Conservation (phyloP, 1,140 invertebrate species). For the Scylla paramamosain region DNA sequence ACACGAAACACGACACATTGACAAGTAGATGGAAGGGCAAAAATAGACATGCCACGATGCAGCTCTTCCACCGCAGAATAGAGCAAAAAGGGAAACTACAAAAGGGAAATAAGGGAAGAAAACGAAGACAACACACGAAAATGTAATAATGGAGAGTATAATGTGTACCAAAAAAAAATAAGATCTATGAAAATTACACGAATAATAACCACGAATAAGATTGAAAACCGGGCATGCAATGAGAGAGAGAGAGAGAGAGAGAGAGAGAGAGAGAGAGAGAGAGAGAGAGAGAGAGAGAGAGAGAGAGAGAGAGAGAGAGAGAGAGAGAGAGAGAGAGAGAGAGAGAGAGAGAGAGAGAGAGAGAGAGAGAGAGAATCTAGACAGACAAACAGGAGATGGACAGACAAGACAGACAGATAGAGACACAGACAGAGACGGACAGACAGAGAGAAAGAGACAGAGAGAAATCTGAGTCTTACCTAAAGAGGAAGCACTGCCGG, state of each 20-base stretch:
- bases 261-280: neutral
- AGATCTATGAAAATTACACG: neutral
- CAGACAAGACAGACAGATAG: neutral
- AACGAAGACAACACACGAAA: too few species aligned
- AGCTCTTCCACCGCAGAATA: too few species aligned
- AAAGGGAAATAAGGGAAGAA: too few species aligned
- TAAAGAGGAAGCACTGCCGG: slow-evolving; percentile 92
- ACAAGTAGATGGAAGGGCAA: too few species aligned
- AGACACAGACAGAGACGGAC: slow-evolving; percentile 58
- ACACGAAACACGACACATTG: too few species aligned
- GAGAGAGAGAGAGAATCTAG: neutral
- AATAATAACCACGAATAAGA: too few species aligned
- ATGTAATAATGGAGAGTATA: too few species aligned
- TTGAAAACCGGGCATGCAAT: too few species aligned
- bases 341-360: slow-evolving; percentile 17
- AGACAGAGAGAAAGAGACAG: slow-evolving; percentile 43
- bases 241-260: neutral
- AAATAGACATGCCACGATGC: too few species aligned
- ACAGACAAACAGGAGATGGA: neutral
- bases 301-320: slow-evolving; percentile 21
- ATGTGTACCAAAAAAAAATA: neutral
- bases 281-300: neutral
- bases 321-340: neutral
- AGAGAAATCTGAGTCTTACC: slow-evolving; percentile 51
- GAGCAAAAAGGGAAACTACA: too few species aligned